Evolutionary conservation across 2,888 invertebrate genomes (phyloP).

Genomic region (Dryocosmus kuriphilus): DNA sequence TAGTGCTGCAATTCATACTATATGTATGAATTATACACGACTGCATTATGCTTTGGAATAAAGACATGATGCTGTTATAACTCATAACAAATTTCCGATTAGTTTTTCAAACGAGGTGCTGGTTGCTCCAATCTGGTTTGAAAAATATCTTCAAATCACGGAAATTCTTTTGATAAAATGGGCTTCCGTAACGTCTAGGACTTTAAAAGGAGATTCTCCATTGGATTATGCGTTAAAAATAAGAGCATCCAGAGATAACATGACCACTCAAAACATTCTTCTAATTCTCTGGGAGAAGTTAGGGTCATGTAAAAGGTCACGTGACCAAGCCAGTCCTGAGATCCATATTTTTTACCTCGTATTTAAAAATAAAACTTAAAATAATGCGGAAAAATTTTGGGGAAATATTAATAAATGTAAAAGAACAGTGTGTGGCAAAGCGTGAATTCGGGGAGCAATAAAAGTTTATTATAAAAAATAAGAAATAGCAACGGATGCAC

Average conservation of each 20-base stretch:
- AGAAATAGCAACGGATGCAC: too few species aligned
- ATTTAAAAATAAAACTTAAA: too few species aligned
- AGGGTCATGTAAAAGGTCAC: too few species aligned
- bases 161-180: conserved; percentile 4
- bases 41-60: neutral
- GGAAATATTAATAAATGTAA: too few species aligned
- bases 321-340: too few species aligned
- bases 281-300: neutral
- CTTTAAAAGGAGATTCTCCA: neutral
- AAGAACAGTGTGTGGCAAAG: too few species aligned
- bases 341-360: too few species aligned
- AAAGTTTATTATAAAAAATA: too few species aligned
- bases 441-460: too few species aligned
- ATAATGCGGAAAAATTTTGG: too few species aligned
- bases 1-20: neutral
- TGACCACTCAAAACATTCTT: neutral
- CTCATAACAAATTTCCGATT: neutral
- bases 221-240: neutral
- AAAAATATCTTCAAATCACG: too few species aligned
- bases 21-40: neutral
- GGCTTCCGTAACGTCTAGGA: neutral
- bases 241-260: neutral
- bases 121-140: too few species aligned
- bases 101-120: neutral
- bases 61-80: neutral